Percentiles rank a stretch among this genome's conserved stretches.
Conservation (phyloP, 2,888 invertebrate genomes). For the Cinara cedri region DNA sequence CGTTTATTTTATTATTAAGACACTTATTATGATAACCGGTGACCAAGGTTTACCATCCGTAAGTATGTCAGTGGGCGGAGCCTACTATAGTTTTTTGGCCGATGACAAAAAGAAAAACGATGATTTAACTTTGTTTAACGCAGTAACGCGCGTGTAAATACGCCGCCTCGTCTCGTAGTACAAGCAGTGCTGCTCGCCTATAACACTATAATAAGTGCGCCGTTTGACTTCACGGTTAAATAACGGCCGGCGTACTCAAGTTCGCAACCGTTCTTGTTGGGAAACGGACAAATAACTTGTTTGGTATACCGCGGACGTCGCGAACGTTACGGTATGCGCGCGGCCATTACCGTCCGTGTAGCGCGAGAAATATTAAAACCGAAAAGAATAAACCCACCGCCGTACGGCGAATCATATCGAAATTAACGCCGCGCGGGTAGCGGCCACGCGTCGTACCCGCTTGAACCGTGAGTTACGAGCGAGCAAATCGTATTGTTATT, state of each 20-base stretch:
- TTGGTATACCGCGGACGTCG: background rate
- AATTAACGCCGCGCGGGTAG: too few relatives aligned
- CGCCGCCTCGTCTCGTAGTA: background rate
- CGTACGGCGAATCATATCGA: too few relatives aligned
- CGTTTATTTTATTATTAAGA: background rate
- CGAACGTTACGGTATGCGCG: background rate
- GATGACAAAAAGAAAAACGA: conserved; percentile 16
- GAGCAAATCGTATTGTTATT: too few relatives aligned
- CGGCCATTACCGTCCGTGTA: too few relatives aligned
- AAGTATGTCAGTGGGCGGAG: conserved; percentile 5
- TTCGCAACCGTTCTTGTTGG: background rate
- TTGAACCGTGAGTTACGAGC: too few relatives aligned
- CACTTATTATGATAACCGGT: background rate
- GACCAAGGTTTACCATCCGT: background rate
- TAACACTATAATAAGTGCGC: background rate
- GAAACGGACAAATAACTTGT: background rate
- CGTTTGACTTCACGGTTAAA: background rate
- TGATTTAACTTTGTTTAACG: conserved; percentile 16
- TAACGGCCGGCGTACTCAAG: background rate
- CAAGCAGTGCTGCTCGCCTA: background rate
- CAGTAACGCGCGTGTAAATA: background rate
- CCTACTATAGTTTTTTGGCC: background rate
- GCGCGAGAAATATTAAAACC: too few relatives aligned
- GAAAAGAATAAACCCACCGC: too few relatives aligned
- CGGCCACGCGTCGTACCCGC: too few relatives aligned